These are phyloP conservation scores for Hiodon tergisus DNA, from an alignment of 2,113 vertebrate genomes.

Conservation along the genomic window DNA sequence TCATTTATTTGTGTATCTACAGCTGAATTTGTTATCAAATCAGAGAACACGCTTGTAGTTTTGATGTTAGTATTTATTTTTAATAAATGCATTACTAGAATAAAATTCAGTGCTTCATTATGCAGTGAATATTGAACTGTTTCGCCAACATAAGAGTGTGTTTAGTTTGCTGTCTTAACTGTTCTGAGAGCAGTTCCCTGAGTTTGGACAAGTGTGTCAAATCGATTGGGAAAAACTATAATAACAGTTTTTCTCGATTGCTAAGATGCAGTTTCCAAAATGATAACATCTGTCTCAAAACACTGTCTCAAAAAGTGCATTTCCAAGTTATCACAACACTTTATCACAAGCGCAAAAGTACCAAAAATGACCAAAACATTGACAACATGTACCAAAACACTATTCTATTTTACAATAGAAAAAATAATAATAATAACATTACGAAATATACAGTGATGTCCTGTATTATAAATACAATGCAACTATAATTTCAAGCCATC, in stretches of 20 bases:
- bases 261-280: too few species aligned
- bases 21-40: conserved; percentile 4
- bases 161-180: conserved; percentile 6
- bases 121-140: conserved; percentile 8
- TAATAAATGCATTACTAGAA: conserved; percentile 4
- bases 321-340: too few species aligned
- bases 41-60: background rate
- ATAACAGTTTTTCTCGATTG: background rate
- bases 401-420: too few species aligned
- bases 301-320: too few species aligned
- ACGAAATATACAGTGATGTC: too few species aligned
- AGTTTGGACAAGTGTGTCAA: conserved; percentile 14
- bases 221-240: conserved; percentile 10
- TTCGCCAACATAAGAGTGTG: conserved; percentile 2
- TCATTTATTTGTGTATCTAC: background rate
- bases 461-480: too few species aligned
- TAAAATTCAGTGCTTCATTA: conserved; percentile 9
- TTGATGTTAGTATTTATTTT: conserved; percentile 5
- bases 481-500: too few species aligned
- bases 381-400: too few species aligned
- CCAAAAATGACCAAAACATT: too few species aligned
- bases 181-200: conserved; percentile 7
- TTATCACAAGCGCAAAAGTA: too few species aligned
- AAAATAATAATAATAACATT: too few species aligned
- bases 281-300: too few species aligned